These are phyloP conservation scores for Ptilodon capucinus DNA, from an alignment of 2,888 invertebrate species.

Conservation along the genomic window DNA sequence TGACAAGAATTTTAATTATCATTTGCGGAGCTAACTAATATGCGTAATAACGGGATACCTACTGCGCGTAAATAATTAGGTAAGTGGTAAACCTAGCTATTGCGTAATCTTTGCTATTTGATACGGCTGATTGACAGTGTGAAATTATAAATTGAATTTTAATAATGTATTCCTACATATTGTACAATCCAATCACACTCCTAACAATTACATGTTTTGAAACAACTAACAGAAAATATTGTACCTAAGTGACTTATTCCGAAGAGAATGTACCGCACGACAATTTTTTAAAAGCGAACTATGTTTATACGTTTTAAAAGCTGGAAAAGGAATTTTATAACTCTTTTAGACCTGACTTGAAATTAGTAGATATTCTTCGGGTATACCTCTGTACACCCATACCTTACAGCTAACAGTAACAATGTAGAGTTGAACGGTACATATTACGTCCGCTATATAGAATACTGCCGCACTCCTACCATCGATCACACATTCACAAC, in stretches of 20 bases:
- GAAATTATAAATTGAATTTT: background rate
- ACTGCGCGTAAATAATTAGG: too few relatives aligned
- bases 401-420: background rate
- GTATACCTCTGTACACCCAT: too few relatives aligned
- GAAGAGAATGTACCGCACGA: background rate
- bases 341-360: too few relatives aligned
- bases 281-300: too few relatives aligned
- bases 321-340: too few relatives aligned
- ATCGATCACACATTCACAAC: conserved; percentile 40
- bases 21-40: background rate
- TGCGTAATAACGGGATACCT: too few relatives aligned
- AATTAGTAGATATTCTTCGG: too few relatives aligned
- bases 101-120: too few relatives aligned
- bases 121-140: too few relatives aligned
- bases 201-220: background rate
- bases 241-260: background rate
- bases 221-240: background rate
- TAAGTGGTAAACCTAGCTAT: too few relatives aligned
- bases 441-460: conserved; percentile 1
- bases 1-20: background rate
- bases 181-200: background rate
- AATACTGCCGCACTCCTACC: conserved; percentile 3
- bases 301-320: too few relatives aligned
- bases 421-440: background rate
- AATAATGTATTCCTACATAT: background rate